Base-by-base conservation (phyloP, 2,113 vertebrate species). In the Tetraodon nigroviridis region DNA sequence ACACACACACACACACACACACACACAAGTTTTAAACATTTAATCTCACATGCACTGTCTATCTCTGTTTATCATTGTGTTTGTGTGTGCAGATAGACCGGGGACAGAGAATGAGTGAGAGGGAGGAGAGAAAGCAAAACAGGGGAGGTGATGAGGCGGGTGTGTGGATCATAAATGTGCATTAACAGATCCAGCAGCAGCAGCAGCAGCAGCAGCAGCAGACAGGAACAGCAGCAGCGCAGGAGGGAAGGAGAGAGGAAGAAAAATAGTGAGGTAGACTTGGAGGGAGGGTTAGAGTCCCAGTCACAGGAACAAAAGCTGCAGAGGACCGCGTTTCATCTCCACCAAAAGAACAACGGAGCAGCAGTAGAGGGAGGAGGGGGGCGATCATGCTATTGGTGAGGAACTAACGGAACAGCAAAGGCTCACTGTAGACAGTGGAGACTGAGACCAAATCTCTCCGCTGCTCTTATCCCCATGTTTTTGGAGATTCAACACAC, bases 101-200 rank as follows among this genome's bases (percentile, higher is more conserved):
- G 50, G 54, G 58, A 51, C 66, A 66, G 58, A 61, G 69, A 59
- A 66, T 45, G 71, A 67, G 72, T 48, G 63, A 51, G 58, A 52
- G 49, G 42, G 66, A 56, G 74, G 71, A 75, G 73, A 67, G 74
- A 62, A 65, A 78, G 77, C 62, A 71, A 79, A 77, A 78, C 69
- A 77, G 72, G 78, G 78, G 62, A 82, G 81, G 78, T 60, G 61
- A 76, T 82, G 71, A 77, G 80, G 83, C 83, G 83, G 80, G 84
- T 83, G 79, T 68, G 79, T 79, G 76, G 82, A 85, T 89, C 89
- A 61, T 90, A 91, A 91, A 85, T 91, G 89, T 90, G 87, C 86
- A 89, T 82, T 89, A 90, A 88, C 81, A n/a, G n/a, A n/a, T n/a
- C 87, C 76, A 87, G 80, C 82, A 88, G 80, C 84, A 84, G 84